These are phyloP conservation scores for Galemys pyrenaicus DNA, from an alignment of 2,113 vertebrate species.

Conservation along the genomic window DNA sequence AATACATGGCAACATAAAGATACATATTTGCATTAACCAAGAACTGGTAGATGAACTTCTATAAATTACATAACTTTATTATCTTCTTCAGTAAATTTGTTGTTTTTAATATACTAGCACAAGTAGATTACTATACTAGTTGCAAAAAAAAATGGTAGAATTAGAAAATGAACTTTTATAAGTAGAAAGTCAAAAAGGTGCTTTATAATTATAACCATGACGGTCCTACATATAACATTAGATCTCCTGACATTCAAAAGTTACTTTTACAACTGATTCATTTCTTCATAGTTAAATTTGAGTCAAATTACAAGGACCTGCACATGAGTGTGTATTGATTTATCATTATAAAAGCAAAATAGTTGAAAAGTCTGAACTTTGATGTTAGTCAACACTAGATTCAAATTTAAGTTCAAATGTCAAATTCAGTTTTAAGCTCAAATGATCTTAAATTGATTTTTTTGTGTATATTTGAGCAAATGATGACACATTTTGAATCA, in stretches of 20 bases:
- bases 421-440: background rate
- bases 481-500: background rate
- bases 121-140: background rate
- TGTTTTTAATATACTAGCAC: background rate
- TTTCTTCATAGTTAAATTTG: background rate
- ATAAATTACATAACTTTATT: background rate
- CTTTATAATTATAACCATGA: background rate
- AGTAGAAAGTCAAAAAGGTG: background rate
- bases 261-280: background rate
- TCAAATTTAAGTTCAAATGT: background rate
- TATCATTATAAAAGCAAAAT: background rate
- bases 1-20: background rate
- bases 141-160: background rate
- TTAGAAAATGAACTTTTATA: background rate
- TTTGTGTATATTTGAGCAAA: background rate
- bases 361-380: background rate
- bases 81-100: background rate
- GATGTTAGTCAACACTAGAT: background rate
- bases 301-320: background rate
- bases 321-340: background rate
- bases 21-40: background rate
- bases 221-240: background rate
- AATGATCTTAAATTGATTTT: background rate
- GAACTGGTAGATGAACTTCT: background rate
- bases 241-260: background rate